A percentile compares a stretch with the other conserved stretches of the same genome.
phyloP scores from a whole-genome alignment of 2,888 invertebrate genomes.

The Dynastes grantii region DNA sequence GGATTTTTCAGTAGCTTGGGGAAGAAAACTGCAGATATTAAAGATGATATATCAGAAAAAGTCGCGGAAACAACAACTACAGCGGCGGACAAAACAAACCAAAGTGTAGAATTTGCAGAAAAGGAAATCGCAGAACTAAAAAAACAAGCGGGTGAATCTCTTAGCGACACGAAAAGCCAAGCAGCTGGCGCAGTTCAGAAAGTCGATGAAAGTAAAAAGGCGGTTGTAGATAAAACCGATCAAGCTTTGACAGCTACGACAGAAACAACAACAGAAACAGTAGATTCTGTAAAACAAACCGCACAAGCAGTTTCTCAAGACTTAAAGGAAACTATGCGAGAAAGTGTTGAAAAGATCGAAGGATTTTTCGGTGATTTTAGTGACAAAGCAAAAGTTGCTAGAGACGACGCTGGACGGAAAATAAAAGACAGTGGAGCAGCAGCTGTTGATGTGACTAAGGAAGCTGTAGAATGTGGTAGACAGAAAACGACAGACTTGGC shows the following conservation, averaged over 20 bases:
- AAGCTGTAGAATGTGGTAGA: neutral
- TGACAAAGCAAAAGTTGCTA: conserved; percentile 39
- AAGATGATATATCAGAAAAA: conserved; percentile 53
- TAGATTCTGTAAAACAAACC: conserved; percentile 41
- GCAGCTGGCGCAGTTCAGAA: conserved; percentile 38
- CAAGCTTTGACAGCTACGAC: neutral
- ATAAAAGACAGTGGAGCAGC: neutral
- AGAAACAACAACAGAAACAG: conserved; percentile 45
- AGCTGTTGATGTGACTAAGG: conserved; percentile 42
- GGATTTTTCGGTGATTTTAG: conserved; percentile 59
- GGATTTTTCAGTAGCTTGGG: conserved; percentile 59
- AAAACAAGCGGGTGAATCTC: conserved; percentile 31
- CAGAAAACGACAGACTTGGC: conserved; percentile 1
- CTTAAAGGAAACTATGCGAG: no score
- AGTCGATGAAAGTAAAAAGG: conserved; percentile 49
- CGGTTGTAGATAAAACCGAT: conserved; percentile 13
- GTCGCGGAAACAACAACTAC: neutral
- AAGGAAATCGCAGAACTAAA: conserved; percentile 21
- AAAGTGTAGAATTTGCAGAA: conserved; percentile 29
- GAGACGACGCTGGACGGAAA: conserved; percentile 38
- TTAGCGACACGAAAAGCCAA: conserved; percentile 36
- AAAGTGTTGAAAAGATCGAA: conserved; percentile 56
- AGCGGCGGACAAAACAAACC: conserved; percentile 7
- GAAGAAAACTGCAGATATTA: conserved; percentile 44
- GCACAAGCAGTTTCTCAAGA: neutral